Base-by-base conservation (phyloP, 2,113 vertebrate species). In the Nannospalax galili region DNA sequence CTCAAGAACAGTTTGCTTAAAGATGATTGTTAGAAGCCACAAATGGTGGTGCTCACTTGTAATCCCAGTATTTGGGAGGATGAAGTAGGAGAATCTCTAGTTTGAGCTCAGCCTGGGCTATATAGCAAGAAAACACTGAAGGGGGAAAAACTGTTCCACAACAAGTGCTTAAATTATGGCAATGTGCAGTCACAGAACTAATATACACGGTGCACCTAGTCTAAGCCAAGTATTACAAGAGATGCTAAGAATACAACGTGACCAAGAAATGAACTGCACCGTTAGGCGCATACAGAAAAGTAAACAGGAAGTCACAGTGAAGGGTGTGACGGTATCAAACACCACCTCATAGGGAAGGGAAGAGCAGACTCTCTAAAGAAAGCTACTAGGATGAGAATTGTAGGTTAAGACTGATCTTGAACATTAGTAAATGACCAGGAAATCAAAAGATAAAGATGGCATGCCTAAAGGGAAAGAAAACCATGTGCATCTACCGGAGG, bases 321-420 rank as follows among this genome's bases (percentile, higher is more conserved):
- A 37, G 58, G 35, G 28, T 60, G 19, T n/a, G 77, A 45, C 32
- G 70, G 32, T 19, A 24, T 28, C 60, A 80, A 77, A 73, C 30
- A 20, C 65, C 6, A 14, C 2, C 9, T 26, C 74, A 19, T 37
- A 75, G 52, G 90, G n/a, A 4, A 48, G 10, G 48, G 30, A 17
- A 12, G 45, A 28, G 85, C 85, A 91, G 88, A 48, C 28, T 93
- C 74, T 90, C 73, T 65, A 77, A 77, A 96, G 93, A 88, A 92
- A 73, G 62, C 32, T 24, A 37, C 30, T 15, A 82, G 88, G 74
- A 37, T 35, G 65, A 69, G 45, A 72, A 74, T n/a, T 52, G 3
- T 20, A 81, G 22, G 40, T 5, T 84, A 91, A 82, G 22, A 60
- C 64, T 14, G 48, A 24, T 64, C 60, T 52, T 45, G 64, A 92